Base-by-base conservation (phyloP, 2,113 vertebrate genomes). In the Pomatorhinus ruficollis region DNA sequence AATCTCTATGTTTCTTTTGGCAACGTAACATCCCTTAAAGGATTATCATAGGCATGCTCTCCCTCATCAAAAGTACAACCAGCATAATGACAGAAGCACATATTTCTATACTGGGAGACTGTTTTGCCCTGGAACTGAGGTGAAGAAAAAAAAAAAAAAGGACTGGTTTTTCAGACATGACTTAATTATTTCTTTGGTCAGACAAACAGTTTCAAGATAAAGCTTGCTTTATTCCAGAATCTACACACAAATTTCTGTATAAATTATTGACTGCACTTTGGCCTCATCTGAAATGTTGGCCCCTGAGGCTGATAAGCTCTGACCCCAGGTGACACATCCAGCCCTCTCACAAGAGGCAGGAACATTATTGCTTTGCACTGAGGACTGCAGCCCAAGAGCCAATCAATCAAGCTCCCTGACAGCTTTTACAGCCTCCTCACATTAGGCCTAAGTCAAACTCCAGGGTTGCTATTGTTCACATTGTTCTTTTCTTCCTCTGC, bases 251-350 rank as follows among this genome's bases (percentile, higher is more conserved):
- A 96, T 97, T 97, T 97, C 96, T 78, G 63, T 96, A 96, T 98
- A 98, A 98, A 98, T 98, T 98, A 98, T 86, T 90, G 97, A 96
- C 96, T 97, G 91, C 91, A 95, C 96, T 98, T 96, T 96, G 97
- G 95, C 97, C 94, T 97, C 94, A 75, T 97, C 95, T 97, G 97
- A 98, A 98, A 97, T 53, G 91, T 52, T 93, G 95, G 97, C 97
- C 97, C 94, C 63, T 39, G 83, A 91, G 93, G 97, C 97, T 98
- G 98, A 97, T 98, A 98, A 97, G 97, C 97, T 97, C 90, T 98
- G 98, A 98, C 98, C 98, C 97, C 97, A 97, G 97, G 96, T 98
- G 97, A 98, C 97, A 98, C 94, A 98, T 96, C 94, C 96, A 97
- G 69, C 91, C 94, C 87, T 96, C 97, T 97, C 96, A 94, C 79